phyloP scores from a whole-genome alignment of 2,888 invertebrate genomes.

The Tortrix viridana region DNA sequence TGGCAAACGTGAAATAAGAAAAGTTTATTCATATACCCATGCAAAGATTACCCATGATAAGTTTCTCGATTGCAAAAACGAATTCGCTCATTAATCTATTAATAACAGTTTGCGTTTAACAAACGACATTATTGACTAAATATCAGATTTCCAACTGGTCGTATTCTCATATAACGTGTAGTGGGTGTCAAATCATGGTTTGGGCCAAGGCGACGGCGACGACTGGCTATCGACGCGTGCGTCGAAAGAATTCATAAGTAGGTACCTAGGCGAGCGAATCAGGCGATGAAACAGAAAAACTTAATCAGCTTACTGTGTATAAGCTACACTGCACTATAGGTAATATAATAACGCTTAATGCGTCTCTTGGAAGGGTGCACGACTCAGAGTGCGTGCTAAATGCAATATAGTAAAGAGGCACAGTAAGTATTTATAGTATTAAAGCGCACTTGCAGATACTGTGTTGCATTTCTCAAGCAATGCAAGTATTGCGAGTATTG shows the following conservation, averaged over 20 bases:
- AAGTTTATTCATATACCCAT: no score
- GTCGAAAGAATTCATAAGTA: conserved; percentile 28
- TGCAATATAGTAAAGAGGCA: background rate
- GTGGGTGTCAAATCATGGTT: conserved; percentile 57
- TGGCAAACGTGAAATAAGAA: no score
- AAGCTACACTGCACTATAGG: no score
- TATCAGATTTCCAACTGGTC: conserved; percentile 29
- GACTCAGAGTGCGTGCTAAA: background rate
- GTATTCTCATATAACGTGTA: conserved; percentile 33
- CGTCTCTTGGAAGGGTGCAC: background rate
- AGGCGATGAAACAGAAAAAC: background rate
- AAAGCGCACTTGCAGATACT: conserved; percentile 27
- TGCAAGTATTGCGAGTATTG: background rate
- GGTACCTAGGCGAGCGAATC: conserved; percentile 15
- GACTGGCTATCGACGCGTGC: conserved; percentile 9
- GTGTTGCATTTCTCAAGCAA: conserved; percentile 12
- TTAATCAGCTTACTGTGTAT: background rate
- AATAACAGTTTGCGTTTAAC: background rate
- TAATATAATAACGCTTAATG: background rate
- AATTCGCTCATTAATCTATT: no score
- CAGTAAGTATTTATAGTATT: conserved; percentile 9
- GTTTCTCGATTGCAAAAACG: no score
- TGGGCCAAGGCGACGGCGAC: conserved; percentile 53
- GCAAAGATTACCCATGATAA: no score
- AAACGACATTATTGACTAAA: conserved; percentile 22